These are phyloP conservation scores for Apostichopus japonicus DNA, from an alignment of 35 echinoderm and acorn worm species.

Conservation along the genomic window DNA sequence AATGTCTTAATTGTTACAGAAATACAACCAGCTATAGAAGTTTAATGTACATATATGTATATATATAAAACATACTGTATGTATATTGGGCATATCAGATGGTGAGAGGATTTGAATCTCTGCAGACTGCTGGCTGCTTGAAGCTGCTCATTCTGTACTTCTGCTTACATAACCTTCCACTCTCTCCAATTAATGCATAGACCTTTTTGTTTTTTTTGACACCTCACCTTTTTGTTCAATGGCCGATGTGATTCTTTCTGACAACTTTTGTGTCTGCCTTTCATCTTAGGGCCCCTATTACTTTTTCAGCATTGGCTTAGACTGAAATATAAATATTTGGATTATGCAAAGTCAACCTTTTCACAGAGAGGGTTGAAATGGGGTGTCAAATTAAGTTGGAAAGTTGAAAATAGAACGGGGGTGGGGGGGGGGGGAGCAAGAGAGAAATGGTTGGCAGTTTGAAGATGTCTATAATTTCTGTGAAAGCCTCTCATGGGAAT, in stretches of 20 bases:
- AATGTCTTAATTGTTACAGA: too few species aligned
- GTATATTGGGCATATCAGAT: too few species aligned
- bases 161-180: neutral
- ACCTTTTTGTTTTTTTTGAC: neutral
- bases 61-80: too few species aligned
- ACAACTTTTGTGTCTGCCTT: neutral
- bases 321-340: constrained; percentile 12
- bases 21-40: too few species aligned
- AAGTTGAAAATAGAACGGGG: neutral
- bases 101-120: too few species aligned
- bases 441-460: too few species aligned
- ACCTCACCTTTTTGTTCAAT: constrained; percentile 14
- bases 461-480: too few species aligned
- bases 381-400: neutral
- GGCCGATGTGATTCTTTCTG: neutral
- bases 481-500: too few species aligned
- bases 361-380: neutral
- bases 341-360: neutral
- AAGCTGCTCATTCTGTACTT: too few species aligned
- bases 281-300: neutral
- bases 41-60: too few species aligned
- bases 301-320: neutral
- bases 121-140: too few species aligned
- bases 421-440: neutral
- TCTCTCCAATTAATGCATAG: constrained; percentile 13